A percentile compares a stretch with the other conserved stretches of the same genome.
These are phyloP conservation scores for Vanessa tameamea DNA, from an alignment of 1,140 invertebrate genomes.

Conservation along the genomic window DNA sequence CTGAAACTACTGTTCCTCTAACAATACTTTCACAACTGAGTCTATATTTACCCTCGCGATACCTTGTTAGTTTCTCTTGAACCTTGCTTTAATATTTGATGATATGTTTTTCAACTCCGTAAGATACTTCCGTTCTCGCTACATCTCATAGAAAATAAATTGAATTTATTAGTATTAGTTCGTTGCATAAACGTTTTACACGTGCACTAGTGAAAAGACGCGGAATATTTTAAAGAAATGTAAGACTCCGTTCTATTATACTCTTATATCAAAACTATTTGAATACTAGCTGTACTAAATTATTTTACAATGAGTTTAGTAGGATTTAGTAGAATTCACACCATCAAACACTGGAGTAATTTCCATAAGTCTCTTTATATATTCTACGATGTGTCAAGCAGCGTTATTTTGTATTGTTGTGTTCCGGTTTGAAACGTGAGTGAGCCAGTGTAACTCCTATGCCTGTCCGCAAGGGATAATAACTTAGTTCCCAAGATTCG, in stretches of 20 bases:
- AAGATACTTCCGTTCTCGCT: neutral
- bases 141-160: constrained; percentile 2
- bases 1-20: too few relatives aligned
- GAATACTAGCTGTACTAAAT: neutral
- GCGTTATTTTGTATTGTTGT: too few relatives aligned
- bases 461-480: too few relatives aligned
- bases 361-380: too few relatives aligned
- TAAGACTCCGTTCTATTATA: neutral
- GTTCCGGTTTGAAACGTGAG: too few relatives aligned
- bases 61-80: neutral
- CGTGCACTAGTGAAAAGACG: neutral
- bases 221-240: neutral
- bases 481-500: too few relatives aligned
- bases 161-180: constrained; percentile 10
- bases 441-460: too few relatives aligned
- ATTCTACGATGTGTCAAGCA: too few relatives aligned
- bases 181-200: constrained; percentile 7
- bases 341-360: too few relatives aligned
- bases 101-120: constrained; percentile 1
- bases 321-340: too few relatives aligned
- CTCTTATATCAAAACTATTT: neutral
- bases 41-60: neutral
- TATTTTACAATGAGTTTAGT: neutral
- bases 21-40: too few relatives aligned
- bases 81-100: neutral